Conservation (phyloP, 2,888 invertebrate species). For the Cryptosula pallasiana region DNA sequence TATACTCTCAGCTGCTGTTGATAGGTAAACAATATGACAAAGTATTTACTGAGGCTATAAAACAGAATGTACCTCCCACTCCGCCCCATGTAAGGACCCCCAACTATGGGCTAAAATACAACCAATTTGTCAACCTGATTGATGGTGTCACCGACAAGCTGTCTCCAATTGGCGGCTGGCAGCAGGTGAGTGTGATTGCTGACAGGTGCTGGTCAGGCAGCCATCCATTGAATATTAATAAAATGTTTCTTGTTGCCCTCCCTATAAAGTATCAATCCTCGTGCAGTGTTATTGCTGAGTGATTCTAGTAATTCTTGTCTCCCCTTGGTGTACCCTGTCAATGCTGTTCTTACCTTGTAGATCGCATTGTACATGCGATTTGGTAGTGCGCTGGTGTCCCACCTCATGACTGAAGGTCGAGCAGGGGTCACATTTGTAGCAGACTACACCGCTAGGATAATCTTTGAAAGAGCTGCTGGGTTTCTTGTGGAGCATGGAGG, state of each 20-base stretch:
- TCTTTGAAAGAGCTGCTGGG: constrained; percentile 21
- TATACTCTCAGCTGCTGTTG: background rate
- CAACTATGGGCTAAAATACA: background rate
- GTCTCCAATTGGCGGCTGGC: constrained; percentile 5
- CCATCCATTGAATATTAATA: too few relatives aligned
- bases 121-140: background rate
- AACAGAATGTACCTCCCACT: background rate
- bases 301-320: too few relatives aligned
- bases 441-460: constrained; percentile 16
- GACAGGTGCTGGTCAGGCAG: too few relatives aligned
- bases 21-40: constrained; percentile 7
- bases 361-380: constrained; percentile 9
- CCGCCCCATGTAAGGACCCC: background rate
- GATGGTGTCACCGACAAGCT: background rate
- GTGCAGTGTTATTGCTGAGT: too few relatives aligned
- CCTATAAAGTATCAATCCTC: too few relatives aligned
- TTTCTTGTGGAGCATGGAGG: constrained; percentile 17
- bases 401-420: constrained; percentile 3
- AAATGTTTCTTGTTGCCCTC: too few relatives aligned
- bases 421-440: constrained; percentile 11
- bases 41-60: background rate
- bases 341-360: background rate
- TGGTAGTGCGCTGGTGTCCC: background rate
- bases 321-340: too few relatives aligned
- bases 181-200: too few relatives aligned